Evolutionary conservation across 1,140 invertebrate genomes (phyloP).

Genomic region (Neodiprion fabricii): DNA sequence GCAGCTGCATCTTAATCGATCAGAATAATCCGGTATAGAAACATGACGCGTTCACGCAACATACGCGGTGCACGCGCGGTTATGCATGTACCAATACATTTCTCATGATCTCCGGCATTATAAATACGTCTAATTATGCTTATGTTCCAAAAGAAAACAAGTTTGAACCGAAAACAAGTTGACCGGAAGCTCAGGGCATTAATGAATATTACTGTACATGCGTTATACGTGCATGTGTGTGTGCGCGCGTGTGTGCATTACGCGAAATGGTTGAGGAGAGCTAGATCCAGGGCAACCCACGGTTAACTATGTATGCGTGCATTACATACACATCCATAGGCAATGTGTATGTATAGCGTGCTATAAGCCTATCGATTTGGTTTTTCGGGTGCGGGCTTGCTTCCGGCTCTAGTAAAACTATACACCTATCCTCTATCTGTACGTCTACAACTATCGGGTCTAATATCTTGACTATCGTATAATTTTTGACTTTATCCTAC

Average conservation of each 20-base stretch:
- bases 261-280: no score
- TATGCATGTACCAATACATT: no score
- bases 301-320: not conserved
- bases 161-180: no score
- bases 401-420: slow-evolving; percentile 40
- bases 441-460: no score
- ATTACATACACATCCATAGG: not conserved
- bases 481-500: no score
- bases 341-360: slow-evolving; percentile 12
- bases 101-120: not conserved
- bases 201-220: slow-evolving; percentile 12
- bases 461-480: no score
- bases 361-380: slow-evolving; percentile 59
- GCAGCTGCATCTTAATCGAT: not conserved
- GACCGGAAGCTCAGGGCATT: no score
- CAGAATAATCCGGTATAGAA: not conserved
- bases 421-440: no score
- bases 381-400: slow-evolving; percentile 56
- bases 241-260: slow-evolving; percentile 21
- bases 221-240: slow-evolving; percentile 21
- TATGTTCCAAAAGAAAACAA: no score
- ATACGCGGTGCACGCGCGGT: no score
- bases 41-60: no score
- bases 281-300: not conserved
- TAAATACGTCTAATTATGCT: slow-evolving; percentile 24